Evolutionary conservation across 2,113 vertebrate species (phyloP), one percentile per base, ranked within the genome.

Genomic region (Chaetodon trifascialis): DNA sequence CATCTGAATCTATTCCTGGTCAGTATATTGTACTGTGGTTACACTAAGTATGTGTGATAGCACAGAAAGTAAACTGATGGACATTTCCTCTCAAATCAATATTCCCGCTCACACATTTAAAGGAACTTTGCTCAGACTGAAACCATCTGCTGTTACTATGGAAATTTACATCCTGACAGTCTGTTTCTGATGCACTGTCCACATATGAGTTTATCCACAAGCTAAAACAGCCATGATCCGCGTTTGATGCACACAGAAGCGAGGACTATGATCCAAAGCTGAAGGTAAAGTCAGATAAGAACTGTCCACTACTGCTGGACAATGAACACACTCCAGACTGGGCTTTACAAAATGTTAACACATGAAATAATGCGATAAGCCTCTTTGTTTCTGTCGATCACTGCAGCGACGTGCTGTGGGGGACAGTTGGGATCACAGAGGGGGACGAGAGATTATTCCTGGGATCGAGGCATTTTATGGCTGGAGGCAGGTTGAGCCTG

Each of bases 301-400:
- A 42, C 49, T 11, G n/a, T 51, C 36, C 7, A 9, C 40, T 36
- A 4, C 14, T 21, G 21, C 30, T 52, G 56, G 38, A 72, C 23
- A 44, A 9, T 23, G 5, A 59, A 51, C 25, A 17, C 17, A 16
- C 11, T 15, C 52, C 9, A 4, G 10, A 34, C 23, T 40, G 23
- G 23, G 59, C 8, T 62, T 85, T 67, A 85, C 40, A 76, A 67
- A 76, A 62, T 19, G 51, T 19, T 17, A 46, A 65, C 38, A 73
- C 25, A 46, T 54, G 2, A 23, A 38, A 40, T 49, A 70, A 54
- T 63, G 36, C 47, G 4, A 34, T 64, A 80, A 72, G 68, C 40
- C 40, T 19, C 40, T 42, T 51, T 69, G 65, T 52, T 25, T 60
- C 8, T 58, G 42, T 12, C 6, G 44, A 58, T 19, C 16, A n/a